phyloP scores from a whole-genome alignment of 2,113 vertebrate species.

The Ursus arctos region DNA sequence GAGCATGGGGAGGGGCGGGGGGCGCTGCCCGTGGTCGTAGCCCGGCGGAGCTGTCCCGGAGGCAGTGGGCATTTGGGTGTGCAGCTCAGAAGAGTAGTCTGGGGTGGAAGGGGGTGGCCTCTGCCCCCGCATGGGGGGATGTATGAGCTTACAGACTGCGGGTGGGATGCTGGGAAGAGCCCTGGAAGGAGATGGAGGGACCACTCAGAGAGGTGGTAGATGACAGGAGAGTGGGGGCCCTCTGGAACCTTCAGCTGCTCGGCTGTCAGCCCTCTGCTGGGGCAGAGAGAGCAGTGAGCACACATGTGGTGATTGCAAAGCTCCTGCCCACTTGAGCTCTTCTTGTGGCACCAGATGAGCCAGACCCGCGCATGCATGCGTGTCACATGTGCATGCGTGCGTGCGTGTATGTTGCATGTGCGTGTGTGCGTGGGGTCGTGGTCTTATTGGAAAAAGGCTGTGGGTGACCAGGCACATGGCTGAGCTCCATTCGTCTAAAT shows the following conservation, averaged over 20 bases:
- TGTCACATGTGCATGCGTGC: too few species aligned
- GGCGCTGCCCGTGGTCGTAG: background rate
- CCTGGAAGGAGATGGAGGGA: background rate
- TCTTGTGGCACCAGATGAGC: background rate
- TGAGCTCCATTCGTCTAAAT: background rate
- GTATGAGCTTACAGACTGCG: background rate
- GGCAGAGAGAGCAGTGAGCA: background rate
- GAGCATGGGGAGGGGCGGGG: fast-evolving
- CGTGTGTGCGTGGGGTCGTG: background rate
- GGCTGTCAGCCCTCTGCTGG: background rate
- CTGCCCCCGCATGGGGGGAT: fast-evolving
- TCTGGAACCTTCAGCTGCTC: background rate
- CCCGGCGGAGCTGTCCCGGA: background rate
- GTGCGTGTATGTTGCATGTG: fast-evolving
- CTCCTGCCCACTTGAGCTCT: background rate
- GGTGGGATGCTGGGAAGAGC: background rate
- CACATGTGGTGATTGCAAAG: background rate
- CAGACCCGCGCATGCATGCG: fast-evolving
- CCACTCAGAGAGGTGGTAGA: background rate
- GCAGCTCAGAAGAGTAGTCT: background rate
- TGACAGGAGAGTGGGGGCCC: background rate
- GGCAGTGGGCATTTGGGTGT: background rate
- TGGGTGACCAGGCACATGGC: background rate
- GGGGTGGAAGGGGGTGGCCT: background rate
- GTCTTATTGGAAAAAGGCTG: background rate